Base-by-base conservation (phyloP, 2,888 invertebrate species). In the Dynastes maya region DNA sequence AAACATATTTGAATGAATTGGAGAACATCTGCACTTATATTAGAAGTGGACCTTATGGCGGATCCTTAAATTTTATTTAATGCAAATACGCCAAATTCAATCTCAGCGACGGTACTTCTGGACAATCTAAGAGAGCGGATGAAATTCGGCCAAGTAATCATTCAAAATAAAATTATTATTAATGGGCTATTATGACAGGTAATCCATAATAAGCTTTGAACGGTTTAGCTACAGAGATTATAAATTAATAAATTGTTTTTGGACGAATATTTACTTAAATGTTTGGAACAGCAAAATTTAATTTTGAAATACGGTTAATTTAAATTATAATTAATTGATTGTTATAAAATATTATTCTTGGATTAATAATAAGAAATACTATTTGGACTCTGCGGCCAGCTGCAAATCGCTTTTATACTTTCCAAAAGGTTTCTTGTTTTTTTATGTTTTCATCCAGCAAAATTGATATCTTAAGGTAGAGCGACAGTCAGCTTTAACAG, bases 241-340 rank as follows among this genome's bases (percentile, higher is more conserved):
- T 74, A 74, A 74, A 74, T 74, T 74, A 74, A 74, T 74, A 63
- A 74, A 74, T 74, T 61, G 61, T 61, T 61, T 74, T 74, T 63
- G 72, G 61, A n/a, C 1, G 61, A 40, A 74, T 74, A 74, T 74
- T 74, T 61, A 45, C 72, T 40, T 37, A 37, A 13, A 27, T 61
- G 45, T 74, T 74, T 45, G 6, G 61, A 32, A 9, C 9, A 9
- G 45, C 61, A 45, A 61, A 74, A 74, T 74, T 40, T 61, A 45
- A 45, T 74, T 74, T 27, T 27, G 51, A 51, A 68, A 51, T 68
- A 51, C 55, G 45, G 61, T 74, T 61, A 74, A 74, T 74, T 74
- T 74, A 74, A 74, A 74, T 61, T 63, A 45, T 63, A 74, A 74
- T 74, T 74, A 74, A 74, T 74, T 45, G 11, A 49, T 68, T 63